A percentile compares a stretch with the other conserved stretches of the same genome.
These are phyloP conservation scores for Mesorhabditis belari DNA, from an alignment of 2,888 invertebrate species.

Conservation along the genomic window DNA sequence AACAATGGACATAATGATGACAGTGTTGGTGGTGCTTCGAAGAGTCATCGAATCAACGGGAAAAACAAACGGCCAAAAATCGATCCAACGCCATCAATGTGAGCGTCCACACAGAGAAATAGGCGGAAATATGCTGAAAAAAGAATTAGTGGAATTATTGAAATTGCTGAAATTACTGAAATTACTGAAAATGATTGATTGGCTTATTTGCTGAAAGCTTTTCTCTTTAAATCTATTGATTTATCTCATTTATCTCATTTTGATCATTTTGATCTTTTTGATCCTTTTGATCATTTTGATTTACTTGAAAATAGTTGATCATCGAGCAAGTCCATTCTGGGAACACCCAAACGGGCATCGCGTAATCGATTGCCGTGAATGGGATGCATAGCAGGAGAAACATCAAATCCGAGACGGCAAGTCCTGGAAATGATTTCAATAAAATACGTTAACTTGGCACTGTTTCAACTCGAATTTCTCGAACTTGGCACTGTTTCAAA, in stretches of 20 bases:
- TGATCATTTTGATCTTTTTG: too few species aligned
- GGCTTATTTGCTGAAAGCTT: too few species aligned
- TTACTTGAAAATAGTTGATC: conserved; percentile 70
- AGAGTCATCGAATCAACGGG: conserved; percentile 63
- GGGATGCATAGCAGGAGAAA: conserved; percentile 90
- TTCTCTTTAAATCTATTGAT: too few species aligned
- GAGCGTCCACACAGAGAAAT: conserved; percentile 84
- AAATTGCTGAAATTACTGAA: too few species aligned
- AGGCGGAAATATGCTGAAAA: conserved; percentile 74
- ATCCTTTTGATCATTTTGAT: not conserved
- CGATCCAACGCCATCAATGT: conserved; percentile 85
- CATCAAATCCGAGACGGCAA: conserved; percentile 67
- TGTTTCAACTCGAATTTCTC: too few species aligned
- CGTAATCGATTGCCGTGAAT: conserved; percentile 83
- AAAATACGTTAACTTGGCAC: too few species aligned
- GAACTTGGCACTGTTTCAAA: too few species aligned
- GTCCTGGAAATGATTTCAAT: conserved; percentile 24
- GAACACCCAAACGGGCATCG: conserved; percentile 80
- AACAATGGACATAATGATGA: conserved; percentile 29
- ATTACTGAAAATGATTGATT: too few species aligned
- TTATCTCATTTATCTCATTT: too few species aligned
- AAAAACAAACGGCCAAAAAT: conserved; percentile 85
- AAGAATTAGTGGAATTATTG: too few species aligned
- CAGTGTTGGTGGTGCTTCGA: conserved; percentile 42
- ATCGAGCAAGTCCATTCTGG: conserved; percentile 82